Evolutionary conservation across 2,797 vertebrate genomes (phyloP).

Genomic region (Labroides dimidiatus): DNA sequence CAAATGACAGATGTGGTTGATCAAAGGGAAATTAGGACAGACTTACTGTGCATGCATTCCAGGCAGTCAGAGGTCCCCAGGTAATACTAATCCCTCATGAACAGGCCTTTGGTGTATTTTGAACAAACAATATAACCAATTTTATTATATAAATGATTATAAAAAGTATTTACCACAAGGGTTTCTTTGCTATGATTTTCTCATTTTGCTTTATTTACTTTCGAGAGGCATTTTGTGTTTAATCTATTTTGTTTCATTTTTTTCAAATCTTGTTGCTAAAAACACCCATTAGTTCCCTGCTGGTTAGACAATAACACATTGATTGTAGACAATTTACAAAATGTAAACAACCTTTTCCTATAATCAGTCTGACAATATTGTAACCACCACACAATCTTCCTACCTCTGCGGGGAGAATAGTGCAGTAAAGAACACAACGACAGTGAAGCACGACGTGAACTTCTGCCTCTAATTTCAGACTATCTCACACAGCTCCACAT

Average conservation of each 20-base stretch:
- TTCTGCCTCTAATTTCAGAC: background rate
- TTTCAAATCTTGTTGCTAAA: background rate
- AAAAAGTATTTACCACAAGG: background rate
- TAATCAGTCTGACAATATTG: conserved; percentile 7
- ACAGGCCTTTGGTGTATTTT: no score
- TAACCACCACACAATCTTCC: conserved; percentile 3
- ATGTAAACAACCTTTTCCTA: conserved; percentile 35
- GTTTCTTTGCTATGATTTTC: background rate
- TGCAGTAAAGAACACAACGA: conserved; percentile 8
- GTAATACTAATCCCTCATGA: no score
- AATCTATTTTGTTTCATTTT: no score
- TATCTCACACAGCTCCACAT: background rate
- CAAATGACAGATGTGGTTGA: no score
- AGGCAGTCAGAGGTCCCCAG: no score
- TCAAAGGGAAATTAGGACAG: no score
- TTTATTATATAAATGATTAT: background rate
- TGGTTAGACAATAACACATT: conserved; percentile 31
- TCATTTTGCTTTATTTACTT: background rate
- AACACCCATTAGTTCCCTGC: conserved; percentile 28
- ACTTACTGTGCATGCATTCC: no score
- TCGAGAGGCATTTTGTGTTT: background rate
- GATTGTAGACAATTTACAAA: conserved; percentile 23
- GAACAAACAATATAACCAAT: background rate
- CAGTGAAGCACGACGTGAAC: background rate
- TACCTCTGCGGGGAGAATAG: background rate